A percentile compares a stretch with the other conserved stretches of the same genome.
These are phyloP conservation scores for Cololabis saira DNA, from an alignment of 2,113 vertebrate species.

Conservation along the genomic window DNA sequence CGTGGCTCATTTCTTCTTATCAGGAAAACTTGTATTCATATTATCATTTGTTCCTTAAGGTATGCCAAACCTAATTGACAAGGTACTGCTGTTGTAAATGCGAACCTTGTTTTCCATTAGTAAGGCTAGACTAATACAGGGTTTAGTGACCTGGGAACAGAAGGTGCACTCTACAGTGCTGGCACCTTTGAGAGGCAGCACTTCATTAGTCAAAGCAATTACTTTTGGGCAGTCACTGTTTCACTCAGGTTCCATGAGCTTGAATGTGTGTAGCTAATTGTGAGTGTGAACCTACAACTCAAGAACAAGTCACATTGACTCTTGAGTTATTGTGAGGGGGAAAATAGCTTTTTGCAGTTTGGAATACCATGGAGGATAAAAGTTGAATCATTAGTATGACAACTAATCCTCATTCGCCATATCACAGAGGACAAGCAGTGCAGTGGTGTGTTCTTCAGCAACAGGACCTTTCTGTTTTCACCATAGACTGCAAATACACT, in stretches of 20 bases:
- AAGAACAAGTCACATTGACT: slow-evolving; percentile 35
- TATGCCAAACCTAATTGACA: slow-evolving; percentile 46
- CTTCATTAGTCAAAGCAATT: slow-evolving; percentile 75
- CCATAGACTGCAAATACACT: too few species aligned
- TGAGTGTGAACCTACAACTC: slow-evolving; percentile 41
- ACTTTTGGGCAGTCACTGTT: slow-evolving; percentile 67
- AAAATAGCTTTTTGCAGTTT: slow-evolving; percentile 35
- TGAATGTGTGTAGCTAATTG: slow-evolving; percentile 49
- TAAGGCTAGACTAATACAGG: slow-evolving; percentile 30
- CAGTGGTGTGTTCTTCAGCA: too few species aligned
- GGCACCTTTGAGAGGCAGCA: slow-evolving; percentile 61
- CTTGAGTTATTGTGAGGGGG: slow-evolving; percentile 16
- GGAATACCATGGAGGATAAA: not conserved
- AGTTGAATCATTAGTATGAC: not conserved
- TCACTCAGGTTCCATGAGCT: slow-evolving; percentile 46
- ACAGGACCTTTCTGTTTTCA: too few species aligned
- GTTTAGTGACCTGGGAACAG: slow-evolving; percentile 70
- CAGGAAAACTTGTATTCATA: slow-evolving; percentile 27
- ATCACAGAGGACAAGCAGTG: too few species aligned
- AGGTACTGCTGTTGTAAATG: slow-evolving; percentile 27
- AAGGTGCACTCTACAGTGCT: slow-evolving; percentile 34
- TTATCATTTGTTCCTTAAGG: slow-evolving; percentile 42
- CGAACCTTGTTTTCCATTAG: slow-evolving; percentile 55
- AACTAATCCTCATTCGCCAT: too few species aligned
- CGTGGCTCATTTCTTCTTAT: slow-evolving; percentile 18